A percentile compares a stretch with the other conserved stretches of the same genome.
Conservation (phyloP, 2,797 vertebrate species). For the Apodemus agrarius region DNA sequence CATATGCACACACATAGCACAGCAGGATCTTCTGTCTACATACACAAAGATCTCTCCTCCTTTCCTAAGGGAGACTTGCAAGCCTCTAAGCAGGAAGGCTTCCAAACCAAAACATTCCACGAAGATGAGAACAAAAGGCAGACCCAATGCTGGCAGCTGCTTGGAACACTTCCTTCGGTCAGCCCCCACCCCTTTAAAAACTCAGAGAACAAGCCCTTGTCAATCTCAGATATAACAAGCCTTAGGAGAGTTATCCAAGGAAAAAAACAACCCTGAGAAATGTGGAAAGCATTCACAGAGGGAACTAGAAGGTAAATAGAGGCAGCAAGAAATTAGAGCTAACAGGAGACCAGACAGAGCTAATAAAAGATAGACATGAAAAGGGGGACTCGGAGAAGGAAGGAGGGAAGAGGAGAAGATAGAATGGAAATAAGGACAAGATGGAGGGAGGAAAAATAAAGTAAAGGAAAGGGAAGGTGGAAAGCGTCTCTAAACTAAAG, state of each 20-base stretch:
- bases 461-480: neutral
- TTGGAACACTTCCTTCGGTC: neutral
- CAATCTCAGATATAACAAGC: neutral
- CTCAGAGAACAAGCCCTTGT: neutral
- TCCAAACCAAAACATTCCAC: neutral
- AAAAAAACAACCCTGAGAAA: neutral
- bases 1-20: neutral
- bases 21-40: neutral
- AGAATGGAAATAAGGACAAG: neutral
- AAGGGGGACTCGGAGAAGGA: too few relatives aligned
- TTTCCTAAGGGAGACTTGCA: neutral
- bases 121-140: slow-evolving; percentile 45
- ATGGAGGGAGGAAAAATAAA: too few relatives aligned
- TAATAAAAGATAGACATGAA: neutral
- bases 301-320: neutral
- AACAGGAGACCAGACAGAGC: too few relatives aligned
- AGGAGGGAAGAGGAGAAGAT: neutral
- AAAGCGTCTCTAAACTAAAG: neutral
- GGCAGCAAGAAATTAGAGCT: neutral
- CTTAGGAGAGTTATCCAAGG: neutral
- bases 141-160: neutral
- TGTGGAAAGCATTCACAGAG: neutral
- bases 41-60: neutral
- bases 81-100: neutral
- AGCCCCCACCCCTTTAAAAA: neutral